phyloP scores from a whole-genome alignment of 2,113 vertebrate species.

The Raphicerus campestris region DNA sequence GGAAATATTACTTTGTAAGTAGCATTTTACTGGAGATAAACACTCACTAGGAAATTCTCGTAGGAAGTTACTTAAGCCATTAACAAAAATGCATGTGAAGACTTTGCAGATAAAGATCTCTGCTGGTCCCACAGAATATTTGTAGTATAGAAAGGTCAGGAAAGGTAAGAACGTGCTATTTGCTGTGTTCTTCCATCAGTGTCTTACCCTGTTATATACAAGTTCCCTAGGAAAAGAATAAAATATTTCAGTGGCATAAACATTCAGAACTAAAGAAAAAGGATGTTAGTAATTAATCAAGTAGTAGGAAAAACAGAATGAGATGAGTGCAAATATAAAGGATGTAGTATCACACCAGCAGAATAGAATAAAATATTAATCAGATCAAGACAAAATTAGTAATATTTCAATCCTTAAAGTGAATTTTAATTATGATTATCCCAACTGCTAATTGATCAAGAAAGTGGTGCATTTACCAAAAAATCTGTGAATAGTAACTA shows the following conservation, averaged over 20 bases:
- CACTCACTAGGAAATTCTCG: constrained; percentile 37
- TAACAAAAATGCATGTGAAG: constrained; percentile 28
- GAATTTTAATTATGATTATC: not conserved
- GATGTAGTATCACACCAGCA: not conserved
- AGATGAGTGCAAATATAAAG: not conserved
- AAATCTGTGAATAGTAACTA: not conserved
- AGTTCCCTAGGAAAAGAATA: not conserved
- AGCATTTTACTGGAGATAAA: constrained; percentile 44
- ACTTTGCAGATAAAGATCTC: not conserved
- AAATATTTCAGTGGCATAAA: not conserved
- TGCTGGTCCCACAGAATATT: not conserved
- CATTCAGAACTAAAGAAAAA: not conserved
- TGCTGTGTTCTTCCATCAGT: not conserved
- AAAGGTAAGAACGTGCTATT: not conserved
- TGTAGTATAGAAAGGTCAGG: not conserved
- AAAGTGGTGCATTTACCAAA: not conserved
- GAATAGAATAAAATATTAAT: not conserved
- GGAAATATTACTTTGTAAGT: constrained; percentile 52
- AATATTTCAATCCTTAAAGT: not conserved
- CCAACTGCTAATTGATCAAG: not conserved
- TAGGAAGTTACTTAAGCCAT: constrained; percentile 27
- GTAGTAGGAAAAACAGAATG: not conserved
- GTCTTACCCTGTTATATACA: not conserved
- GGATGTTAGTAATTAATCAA: not conserved
- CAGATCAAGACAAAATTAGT: not conserved